Conservation (phyloP, 2,888 invertebrate species). For the Andrena bucephala region DNA sequence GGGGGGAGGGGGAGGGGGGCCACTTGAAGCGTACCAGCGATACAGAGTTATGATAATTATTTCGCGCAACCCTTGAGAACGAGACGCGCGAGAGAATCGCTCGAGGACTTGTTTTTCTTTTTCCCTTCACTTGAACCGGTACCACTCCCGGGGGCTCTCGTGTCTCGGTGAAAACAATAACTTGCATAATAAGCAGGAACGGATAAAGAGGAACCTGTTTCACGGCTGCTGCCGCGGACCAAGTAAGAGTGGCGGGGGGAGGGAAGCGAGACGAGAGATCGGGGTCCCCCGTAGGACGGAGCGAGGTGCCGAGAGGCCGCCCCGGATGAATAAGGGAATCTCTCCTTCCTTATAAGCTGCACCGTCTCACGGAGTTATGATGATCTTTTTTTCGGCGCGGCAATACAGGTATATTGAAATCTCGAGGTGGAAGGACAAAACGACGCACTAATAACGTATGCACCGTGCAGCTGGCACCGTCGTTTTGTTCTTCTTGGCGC, state of each 20-base stretch:
- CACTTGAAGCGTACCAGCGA: constrained; percentile 42
- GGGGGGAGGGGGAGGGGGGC: background rate
- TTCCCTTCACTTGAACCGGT: constrained; percentile 53
- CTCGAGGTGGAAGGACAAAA: constrained; percentile 63
- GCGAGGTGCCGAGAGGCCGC: constrained; percentile 22
- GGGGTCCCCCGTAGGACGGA: background rate
- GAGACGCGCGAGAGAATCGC: constrained; percentile 51
- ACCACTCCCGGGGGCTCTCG: constrained; percentile 62
- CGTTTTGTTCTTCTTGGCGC: constrained; percentile 77
- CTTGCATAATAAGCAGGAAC: constrained; percentile 70
- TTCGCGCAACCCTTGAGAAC: constrained; percentile 62
- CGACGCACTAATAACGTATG: constrained; percentile 71
- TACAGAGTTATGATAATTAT: constrained; percentile 68
- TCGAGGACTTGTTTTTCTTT: constrained; percentile 60
- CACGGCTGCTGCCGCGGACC: constrained; percentile 43
- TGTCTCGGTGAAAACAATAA: constrained; percentile 74
- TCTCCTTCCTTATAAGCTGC: constrained; percentile 21
- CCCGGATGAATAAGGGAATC: constrained; percentile 29
- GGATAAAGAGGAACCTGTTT: constrained; percentile 75
- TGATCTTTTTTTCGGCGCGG: constrained; percentile 52
- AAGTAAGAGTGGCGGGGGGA: constrained; percentile 25
- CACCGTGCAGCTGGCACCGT: constrained; percentile 74
- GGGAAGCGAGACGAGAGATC: constrained; percentile 29
- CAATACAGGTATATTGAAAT: constrained; percentile 50
- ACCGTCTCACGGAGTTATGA: constrained; percentile 55